A percentile compares a stretch with the other conserved stretches of the same genome.
Evolutionary conservation across 2,797 vertebrate species (phyloP).

Genomic region (Falco berigora): DNA sequence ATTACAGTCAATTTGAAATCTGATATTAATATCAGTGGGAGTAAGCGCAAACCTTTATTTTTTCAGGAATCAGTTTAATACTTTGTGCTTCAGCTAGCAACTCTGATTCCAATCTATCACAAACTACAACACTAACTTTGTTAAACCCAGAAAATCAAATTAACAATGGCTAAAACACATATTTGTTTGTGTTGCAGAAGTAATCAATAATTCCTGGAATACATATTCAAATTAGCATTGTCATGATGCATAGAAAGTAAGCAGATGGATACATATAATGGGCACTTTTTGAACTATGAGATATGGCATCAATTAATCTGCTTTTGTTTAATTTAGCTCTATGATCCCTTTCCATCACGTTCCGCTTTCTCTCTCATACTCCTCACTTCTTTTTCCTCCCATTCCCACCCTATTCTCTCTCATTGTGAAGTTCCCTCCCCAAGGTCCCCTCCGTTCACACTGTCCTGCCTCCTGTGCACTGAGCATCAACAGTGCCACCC

Average conservation of each 20-base stretch:
- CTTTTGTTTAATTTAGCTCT: neutral
- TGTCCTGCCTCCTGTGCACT: neutral
- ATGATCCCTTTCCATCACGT: neutral
- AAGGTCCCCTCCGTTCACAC: neutral
- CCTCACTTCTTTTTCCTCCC: neutral
- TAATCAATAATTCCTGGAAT: neutral
- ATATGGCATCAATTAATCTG: neutral
- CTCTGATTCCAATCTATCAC: neutral
- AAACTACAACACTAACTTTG: neutral
- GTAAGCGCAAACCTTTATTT: neutral
- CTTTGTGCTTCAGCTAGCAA: neutral
- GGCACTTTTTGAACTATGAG: neutral
- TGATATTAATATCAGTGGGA: neutral
- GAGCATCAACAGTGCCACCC: neutral
- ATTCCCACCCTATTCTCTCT: neutral
- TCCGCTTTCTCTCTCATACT: neutral
- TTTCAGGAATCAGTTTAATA: neutral
- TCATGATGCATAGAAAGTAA: neutral
- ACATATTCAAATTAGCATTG: neutral
- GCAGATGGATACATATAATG: neutral
- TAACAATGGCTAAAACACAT: neutral
- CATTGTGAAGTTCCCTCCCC: neutral
- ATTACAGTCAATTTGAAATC: neutral
- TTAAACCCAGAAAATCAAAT: constrained; percentile 3
- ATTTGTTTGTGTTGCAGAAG: neutral